Conservation (phyloP, 2,113 vertebrate genomes). For the Pithys albifrons region DNA sequence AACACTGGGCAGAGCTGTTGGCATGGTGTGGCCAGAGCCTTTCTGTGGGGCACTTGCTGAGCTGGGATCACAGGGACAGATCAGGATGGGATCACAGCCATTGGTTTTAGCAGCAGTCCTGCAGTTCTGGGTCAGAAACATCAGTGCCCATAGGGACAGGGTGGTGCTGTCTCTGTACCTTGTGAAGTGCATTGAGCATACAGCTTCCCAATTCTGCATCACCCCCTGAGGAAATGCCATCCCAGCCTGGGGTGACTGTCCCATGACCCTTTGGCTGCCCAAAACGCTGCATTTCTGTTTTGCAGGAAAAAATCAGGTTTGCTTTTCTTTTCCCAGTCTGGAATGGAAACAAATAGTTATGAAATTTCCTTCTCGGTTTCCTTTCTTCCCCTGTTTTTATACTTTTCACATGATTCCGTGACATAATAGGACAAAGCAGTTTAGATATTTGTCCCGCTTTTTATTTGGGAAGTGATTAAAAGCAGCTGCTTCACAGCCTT, state of each 20-base stretch:
- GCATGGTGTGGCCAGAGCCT: neutral
- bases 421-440: constrained; percentile 61
- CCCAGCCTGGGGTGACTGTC: accelerated
- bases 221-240: neutral
- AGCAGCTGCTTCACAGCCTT: constrained; percentile 43
- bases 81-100: neutral
- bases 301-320: constrained; percentile 7
- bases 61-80: accelerated
- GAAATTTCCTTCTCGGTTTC: constrained; percentile 66
- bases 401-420: constrained; percentile 67
- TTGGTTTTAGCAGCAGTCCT: accelerated
- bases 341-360: constrained; percentile 63
- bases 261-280: neutral
- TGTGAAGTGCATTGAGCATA: neutral
- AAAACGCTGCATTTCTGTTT: neutral
- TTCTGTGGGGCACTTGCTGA: accelerated
- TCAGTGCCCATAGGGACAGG: neutral
- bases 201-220: neutral
- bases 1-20: neutral
- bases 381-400: constrained; percentile 62
- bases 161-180: accelerated
- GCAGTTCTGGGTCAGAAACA: neutral
- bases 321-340: constrained; percentile 41
- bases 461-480: constrained; percentile 61
- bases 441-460: constrained; percentile 46